Conservation (phyloP, 1,140 invertebrate genomes). For the Acromyrmex charruanus region DNA sequence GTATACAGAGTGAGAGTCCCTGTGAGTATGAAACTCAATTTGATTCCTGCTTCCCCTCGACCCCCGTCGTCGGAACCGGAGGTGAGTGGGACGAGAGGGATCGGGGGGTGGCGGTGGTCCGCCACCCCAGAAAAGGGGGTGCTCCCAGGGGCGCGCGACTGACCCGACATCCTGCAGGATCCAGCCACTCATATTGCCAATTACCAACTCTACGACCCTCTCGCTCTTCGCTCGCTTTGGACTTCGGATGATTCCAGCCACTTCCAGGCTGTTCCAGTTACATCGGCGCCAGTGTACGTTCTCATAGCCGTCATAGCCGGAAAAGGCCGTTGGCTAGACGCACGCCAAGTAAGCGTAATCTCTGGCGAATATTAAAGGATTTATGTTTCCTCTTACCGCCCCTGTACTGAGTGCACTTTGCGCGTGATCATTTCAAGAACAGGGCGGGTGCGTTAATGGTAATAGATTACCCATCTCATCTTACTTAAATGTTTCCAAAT, state of each 20-base stretch:
- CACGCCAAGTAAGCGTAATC: constrained; percentile 50
- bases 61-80: constrained; percentile 74
- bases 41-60: constrained; percentile 82
- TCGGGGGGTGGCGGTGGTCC: constrained; percentile 66
- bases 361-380: constrained; percentile 33
- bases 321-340: constrained; percentile 58
- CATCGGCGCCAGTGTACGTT: constrained; percentile 67
- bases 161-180: constrained; percentile 85
- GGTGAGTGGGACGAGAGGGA: constrained; percentile 71
- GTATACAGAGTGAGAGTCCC: constrained; percentile 79
- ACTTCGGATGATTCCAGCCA: constrained; percentile 80
- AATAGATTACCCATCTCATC: constrained; percentile 35
- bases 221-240: constrained; percentile 78
- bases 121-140: constrained; percentile 81
- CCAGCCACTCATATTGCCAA: constrained; percentile 86
- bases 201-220: constrained; percentile 85
- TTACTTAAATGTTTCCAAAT: constrained; percentile 30
- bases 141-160: constrained; percentile 84
- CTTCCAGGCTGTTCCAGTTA: constrained; percentile 81
- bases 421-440: constrained; percentile 58
- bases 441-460: constrained; percentile 40
- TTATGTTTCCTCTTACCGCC: constrained; percentile 58
- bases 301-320: constrained; percentile 64
- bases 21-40: constrained; percentile 86
- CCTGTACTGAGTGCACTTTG: constrained; percentile 46